Base-by-base conservation (phyloP, 2,113 vertebrate genomes). In the Corapipo altera region DNA sequence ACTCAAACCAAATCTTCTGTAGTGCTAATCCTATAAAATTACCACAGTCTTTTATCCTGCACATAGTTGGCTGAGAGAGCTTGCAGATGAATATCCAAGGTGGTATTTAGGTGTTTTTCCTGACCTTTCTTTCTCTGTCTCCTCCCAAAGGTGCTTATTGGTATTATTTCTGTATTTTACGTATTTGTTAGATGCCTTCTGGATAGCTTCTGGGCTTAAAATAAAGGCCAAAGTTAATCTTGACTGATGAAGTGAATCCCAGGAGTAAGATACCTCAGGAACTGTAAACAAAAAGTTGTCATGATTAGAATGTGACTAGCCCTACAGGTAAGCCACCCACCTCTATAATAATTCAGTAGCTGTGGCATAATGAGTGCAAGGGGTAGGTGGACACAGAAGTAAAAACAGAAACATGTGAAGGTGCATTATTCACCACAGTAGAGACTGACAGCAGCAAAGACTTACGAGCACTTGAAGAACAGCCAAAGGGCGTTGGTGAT, bases 21-120 rank as follows among this genome's bases (percentile, higher is more conserved):
- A 79, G 70, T 78, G 35, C 73, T 97, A 89, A 96, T 95, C 91
- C 84, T 69, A 13, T 79, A 77, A 80, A 54, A 62, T 94, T 79
- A 85, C 67, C 61, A 46, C 57, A 70, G 61, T 77, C 92, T 89
- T 93, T 91, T 81, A 67, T 91, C 66, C 69, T 85, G 24, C 66
- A 41, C 15, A 15, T n/a, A 80, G 52, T 32, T 88, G 46, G 24
- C 44, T 91, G 83, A 86, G 93, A 96, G 62, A 79, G 46, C 24
- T 90, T 66, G 48, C 48, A 75, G 67, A 82, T 86, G 78, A 84
- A 15, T 62, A 76, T 41, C 52, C 75, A 62, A 82, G 61, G 52
- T 75, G 88, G 52, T 65, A 41, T 76, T 89, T 78, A 66, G 67
- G 64, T 67, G 28, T 30, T 84, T 78, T 89, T 81, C 28, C 33